A percentile compares a stretch with the other conserved stretches of the same genome.
phyloP scores from a whole-genome alignment of 2,797 vertebrate species.

The Hemibagrus guttatus region DNA sequence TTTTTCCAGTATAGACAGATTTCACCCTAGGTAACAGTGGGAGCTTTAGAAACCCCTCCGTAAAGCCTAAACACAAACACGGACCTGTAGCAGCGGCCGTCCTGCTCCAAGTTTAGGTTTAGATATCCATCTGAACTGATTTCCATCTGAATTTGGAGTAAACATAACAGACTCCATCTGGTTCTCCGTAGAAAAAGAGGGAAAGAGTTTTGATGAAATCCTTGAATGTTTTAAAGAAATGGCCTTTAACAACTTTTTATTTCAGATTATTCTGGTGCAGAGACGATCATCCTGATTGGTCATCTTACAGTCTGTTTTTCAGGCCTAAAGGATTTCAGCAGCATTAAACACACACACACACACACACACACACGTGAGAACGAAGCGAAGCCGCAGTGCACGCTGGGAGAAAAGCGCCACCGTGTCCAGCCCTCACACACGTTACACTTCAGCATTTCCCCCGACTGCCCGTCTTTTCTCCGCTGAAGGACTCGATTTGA shows the following conservation, averaged over 20 bases:
- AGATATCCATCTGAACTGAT: constrained; percentile 70
- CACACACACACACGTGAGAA: background rate
- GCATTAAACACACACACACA: constrained; percentile 2
- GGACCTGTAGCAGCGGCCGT: constrained; percentile 61
- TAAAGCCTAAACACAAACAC: constrained; percentile 66
- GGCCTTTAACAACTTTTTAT: constrained; percentile 52
- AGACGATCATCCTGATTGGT: constrained; percentile 34
- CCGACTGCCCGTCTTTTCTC: background rate
- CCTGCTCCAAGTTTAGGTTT: constrained; percentile 64
- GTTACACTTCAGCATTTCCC: background rate
- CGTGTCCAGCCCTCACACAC: background rate
- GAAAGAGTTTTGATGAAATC: constrained; percentile 58
- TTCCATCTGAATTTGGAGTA: constrained; percentile 70
- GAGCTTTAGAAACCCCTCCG: constrained; percentile 62
- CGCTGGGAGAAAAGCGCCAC: background rate
- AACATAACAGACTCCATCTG: constrained; percentile 68
- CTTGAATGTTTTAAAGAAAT: constrained; percentile 58
- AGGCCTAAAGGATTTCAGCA: background rate
- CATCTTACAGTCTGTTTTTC: constrained; percentile 25
- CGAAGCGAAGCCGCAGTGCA: background rate
- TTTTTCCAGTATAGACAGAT: constrained; percentile 67
- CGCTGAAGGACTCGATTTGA: background rate
- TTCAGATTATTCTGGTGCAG: constrained; percentile 54
- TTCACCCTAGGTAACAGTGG: constrained; percentile 69
- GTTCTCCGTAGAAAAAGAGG: constrained; percentile 57